Conservation (phyloP, 2,797 vertebrate genomes). For the Ceryle rudis region DNA sequence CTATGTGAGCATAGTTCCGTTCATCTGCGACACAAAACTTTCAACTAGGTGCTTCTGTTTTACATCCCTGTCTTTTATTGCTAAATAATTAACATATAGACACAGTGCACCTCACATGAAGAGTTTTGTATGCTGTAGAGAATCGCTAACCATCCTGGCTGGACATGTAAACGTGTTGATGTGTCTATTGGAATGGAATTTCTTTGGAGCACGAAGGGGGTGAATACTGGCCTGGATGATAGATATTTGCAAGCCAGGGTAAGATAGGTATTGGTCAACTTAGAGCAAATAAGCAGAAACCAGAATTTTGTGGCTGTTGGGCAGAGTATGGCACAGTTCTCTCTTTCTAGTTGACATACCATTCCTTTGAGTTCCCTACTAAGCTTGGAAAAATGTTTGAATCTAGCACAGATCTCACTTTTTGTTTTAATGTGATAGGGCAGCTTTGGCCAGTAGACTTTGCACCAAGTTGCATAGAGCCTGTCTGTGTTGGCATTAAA, state of each 20-base stretch:
- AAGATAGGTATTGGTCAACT: background rate
- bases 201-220: background rate
- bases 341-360: background rate
- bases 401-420: background rate
- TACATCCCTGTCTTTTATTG: background rate
- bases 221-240: background rate
- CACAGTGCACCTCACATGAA: background rate
- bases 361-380: background rate
- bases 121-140: background rate
- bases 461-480: fast-evolving
- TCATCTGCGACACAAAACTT: background rate
- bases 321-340: background rate
- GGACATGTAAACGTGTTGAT: fast-evolving
- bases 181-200: background rate
- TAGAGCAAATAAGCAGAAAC: background rate
- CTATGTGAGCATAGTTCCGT: background rate
- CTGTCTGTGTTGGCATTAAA: background rate
- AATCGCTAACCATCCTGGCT: background rate
- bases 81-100: background rate
- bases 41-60: background rate
- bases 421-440: background rate
- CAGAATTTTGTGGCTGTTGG: background rate
- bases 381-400: background rate
- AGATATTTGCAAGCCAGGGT: background rate
- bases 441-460: background rate